phyloP scores from a whole-genome alignment of 2,797 vertebrate genomes.

The Poecilia velifera region DNA sequence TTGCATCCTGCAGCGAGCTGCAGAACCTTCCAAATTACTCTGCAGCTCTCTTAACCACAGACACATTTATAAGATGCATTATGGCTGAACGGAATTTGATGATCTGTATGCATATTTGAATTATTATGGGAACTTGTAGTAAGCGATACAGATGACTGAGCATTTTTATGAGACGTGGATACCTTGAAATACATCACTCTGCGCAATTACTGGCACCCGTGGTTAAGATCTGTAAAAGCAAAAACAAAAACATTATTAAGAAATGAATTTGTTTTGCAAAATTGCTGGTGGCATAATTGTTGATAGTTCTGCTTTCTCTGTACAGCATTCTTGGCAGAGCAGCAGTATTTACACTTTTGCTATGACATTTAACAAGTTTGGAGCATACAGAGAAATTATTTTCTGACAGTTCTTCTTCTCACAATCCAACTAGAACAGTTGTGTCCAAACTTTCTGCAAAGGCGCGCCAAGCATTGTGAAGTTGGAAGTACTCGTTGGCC shows the following conservation, averaged over 20 bases:
- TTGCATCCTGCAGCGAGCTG: slow-evolving; percentile 79
- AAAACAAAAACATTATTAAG: neutral
- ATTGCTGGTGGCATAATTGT: neutral
- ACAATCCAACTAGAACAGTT: neutral
- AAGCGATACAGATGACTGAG: slow-evolving; percentile 26
- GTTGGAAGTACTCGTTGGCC: neutral
- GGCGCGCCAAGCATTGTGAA: neutral
- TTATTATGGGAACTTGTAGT: slow-evolving; percentile 1
- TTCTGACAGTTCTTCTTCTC: neutral
- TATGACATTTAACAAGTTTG: neutral
- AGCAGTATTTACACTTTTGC: neutral
- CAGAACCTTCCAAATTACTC: slow-evolving; percentile 70
- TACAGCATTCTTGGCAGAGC: neutral
- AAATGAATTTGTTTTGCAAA: neutral
- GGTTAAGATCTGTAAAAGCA: neutral
- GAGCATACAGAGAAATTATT: neutral
- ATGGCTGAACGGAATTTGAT: slow-evolving; percentile 44
- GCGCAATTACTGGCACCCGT: neutral
- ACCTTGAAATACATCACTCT: neutral
- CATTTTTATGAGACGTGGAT: slow-evolving; percentile 16
- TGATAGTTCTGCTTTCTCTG: neutral
- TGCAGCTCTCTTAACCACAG: slow-evolving; percentile 48
- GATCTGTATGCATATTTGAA: slow-evolving; percentile 26
- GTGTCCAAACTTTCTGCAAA: neutral
- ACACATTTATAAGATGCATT: slow-evolving; percentile 56